A percentile compares a stretch with the other conserved stretches of the same genome.
Conservation (phyloP, 2,113 vertebrate species). For the Mesoclemmys tuberculata region DNA sequence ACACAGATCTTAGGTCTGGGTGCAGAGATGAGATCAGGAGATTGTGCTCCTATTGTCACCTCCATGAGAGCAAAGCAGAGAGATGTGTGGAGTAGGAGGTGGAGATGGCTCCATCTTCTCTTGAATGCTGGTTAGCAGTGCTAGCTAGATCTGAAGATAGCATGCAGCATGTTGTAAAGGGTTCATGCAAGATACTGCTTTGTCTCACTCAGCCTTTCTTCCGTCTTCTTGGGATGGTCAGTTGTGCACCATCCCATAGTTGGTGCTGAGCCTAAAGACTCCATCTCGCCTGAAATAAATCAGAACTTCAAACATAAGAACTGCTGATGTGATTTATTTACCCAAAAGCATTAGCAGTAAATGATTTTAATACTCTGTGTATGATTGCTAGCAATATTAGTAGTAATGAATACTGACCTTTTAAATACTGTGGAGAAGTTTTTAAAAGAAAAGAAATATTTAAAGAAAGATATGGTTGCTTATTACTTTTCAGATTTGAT, state of each 20-base stretch:
- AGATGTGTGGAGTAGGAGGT: background rate
- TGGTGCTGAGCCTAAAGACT: background rate
- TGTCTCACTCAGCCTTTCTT: background rate
- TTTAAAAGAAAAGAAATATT: background rate
- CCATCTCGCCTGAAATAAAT: background rate
- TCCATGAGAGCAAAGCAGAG: background rate
- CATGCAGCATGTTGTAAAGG: background rate
- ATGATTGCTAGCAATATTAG: conserved; percentile 16
- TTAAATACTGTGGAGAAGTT: background rate
- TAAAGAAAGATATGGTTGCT: background rate
- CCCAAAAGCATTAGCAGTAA: background rate
- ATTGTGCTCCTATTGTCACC: background rate
- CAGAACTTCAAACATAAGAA: background rate
- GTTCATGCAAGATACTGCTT: background rate
- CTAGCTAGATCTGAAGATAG: background rate
- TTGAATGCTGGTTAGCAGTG: background rate
- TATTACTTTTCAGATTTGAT: conserved; percentile 14
- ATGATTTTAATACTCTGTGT: background rate
- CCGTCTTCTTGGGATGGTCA: background rate
- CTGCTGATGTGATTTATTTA: background rate
- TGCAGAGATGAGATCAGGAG: background rate
- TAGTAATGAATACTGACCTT: background rate
- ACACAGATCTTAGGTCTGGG: background rate
- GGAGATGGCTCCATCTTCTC: background rate
- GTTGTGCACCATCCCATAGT: background rate